These are phyloP conservation scores for Acanthacorydalis orientalis DNA, from an alignment of 2,888 invertebrate species.

Conservation along the genomic window DNA sequence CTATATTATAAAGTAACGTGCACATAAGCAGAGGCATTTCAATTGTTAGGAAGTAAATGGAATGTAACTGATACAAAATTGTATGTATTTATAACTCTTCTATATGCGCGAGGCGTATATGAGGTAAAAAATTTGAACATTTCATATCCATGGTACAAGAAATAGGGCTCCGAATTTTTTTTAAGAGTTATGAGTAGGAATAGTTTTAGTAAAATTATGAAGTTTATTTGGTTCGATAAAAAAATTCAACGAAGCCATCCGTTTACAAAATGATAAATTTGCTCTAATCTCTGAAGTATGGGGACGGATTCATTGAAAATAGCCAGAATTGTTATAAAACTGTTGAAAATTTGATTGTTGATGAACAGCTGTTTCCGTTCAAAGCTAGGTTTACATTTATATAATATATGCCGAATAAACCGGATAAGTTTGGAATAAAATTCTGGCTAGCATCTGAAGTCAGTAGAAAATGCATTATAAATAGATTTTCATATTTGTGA, in stretches of 20 bases:
- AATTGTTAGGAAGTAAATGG: no score
- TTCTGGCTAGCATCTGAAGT: no score
- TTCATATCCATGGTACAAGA: constrained; percentile 12
- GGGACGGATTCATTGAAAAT: constrained; percentile 12
- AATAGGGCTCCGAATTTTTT: constrained; percentile 13
- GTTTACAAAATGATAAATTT: constrained; percentile 12
- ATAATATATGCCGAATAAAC: constrained; percentile 18
- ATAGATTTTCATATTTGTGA: background rate
- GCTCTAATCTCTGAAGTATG: constrained; percentile 12
- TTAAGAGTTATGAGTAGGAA: constrained; percentile 12
- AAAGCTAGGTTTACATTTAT: constrained; percentile 16
- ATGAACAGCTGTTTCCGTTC: constrained; percentile 14
- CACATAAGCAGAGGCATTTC: no score
- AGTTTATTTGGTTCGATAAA: constrained; percentile 10
- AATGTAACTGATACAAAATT: background rate
- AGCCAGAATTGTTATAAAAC: constrained; percentile 12
- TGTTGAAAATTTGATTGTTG: constrained; percentile 10
- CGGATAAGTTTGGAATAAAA: constrained; percentile 16
- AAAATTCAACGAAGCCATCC: constrained; percentile 10
- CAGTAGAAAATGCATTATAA: no score
- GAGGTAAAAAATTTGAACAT: constrained; percentile 11
- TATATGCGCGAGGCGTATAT: constrained; percentile 14
- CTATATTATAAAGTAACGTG: no score
- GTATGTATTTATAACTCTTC: constrained; percentile 10
- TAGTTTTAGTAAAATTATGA: constrained; percentile 12